Evolutionary conservation across 2,888 invertebrate species (phyloP), one percentile per base, ranked within the genome.

Genomic region (Temnothorax rugatulus): DNA sequence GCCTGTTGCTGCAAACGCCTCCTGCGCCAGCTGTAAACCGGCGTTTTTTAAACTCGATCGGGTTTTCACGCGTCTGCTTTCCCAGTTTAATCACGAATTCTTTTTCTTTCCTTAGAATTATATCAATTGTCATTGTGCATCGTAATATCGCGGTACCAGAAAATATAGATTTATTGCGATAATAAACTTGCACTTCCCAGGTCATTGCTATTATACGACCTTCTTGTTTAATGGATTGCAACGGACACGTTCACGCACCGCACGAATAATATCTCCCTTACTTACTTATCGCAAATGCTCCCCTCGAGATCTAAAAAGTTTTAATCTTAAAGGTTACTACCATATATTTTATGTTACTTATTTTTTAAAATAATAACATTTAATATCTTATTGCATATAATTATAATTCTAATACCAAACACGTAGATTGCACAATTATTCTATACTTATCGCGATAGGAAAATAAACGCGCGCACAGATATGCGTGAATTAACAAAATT

Each of bases 1-100:
- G 77, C 82, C 73, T 84, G 79, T 83, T 76, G 63, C 82, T 86
- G 64, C 83, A 82, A 71, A 71, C 79, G 59, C 25, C 47, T 79
- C 79, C 8, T 34, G 34, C 21, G 18, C 5, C 21, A 50, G 25
- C 21, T 50, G 15, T 47, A 71, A 68, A 25, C 11, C n/a, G n/a
- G 15, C 11, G 41, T 38, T 47, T 68, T 54, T 15, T 9, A 18
- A 68, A 25, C 38, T 52, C 25, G 38, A 76, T 66, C 34, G 64
- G 15, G 3, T 66, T 50, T 66, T 76, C 25, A 38, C 3, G 18
- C 15, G n/a, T 52, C 9, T 76, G 5, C 38, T 47, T n/a, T 38
- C 7, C 13, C 47, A n/a, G 13, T 47, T 47, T 25, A 73, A 57
- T 47, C 11, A 7, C 15, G 8, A 71, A 71, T 50, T 34, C 34